These are phyloP conservation scores for Cyprinus carpio DNA, from an alignment of 2,113 vertebrate genomes.

Conservation along the genomic window DNA sequence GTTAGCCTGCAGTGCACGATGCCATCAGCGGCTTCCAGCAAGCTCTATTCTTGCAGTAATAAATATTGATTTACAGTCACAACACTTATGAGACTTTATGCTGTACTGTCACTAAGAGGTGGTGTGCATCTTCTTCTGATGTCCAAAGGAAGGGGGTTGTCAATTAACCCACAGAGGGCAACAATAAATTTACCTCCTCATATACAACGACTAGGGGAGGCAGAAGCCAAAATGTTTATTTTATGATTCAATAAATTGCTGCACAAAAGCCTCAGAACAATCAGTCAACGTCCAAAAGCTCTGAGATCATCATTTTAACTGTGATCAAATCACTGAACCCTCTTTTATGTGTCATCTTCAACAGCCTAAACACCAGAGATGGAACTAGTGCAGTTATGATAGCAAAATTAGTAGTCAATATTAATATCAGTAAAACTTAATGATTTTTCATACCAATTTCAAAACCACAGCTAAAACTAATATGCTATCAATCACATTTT, in stretches of 20 bases:
- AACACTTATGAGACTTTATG: conserved; percentile 26
- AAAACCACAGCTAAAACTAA: too few relatives aligned
- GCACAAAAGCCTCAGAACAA: background rate
- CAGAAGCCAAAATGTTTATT: conserved; percentile 50
- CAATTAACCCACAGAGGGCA: conserved; percentile 13
- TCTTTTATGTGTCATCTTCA: background rate
- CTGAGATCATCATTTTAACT: conserved; percentile 29
- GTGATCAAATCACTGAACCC: conserved; percentile 14
- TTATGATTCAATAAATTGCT: conserved; percentile 56
- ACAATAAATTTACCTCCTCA: conserved; percentile 13
- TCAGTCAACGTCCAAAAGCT: conserved; percentile 46
- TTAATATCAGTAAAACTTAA: background rate
- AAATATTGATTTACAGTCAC: conserved; percentile 48
- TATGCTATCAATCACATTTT: too few relatives aligned
- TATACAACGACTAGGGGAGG: conserved; percentile 22
- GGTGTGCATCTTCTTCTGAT: background rate
- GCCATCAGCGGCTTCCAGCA: conserved; percentile 7
- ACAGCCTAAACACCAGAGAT: background rate
- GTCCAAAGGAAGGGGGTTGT: conserved; percentile 3
- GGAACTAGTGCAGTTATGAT: background rate
- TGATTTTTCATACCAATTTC: too few relatives aligned
- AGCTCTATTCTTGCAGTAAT: conserved; percentile 16
- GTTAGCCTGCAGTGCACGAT: background rate
- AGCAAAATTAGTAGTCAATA: background rate
- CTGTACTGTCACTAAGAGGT: conserved; percentile 23